Evolutionary conservation across 2,113 vertebrate genomes (phyloP).

Genomic region (Salvelinus sp.): DNA sequence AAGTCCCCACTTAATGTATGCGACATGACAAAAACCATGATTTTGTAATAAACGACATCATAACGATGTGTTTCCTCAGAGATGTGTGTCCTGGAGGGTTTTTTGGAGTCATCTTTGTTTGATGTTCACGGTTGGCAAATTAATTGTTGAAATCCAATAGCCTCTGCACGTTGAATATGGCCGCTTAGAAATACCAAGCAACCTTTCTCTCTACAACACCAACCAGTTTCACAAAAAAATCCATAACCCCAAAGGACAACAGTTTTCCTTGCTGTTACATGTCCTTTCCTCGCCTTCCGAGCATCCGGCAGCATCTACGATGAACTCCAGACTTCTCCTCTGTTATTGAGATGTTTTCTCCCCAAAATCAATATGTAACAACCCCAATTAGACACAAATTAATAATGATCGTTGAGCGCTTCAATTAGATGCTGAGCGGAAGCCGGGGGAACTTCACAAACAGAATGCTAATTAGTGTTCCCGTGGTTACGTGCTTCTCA

Average conservation of each 20-base stretch:
- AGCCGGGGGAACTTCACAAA: constrained; percentile 34
- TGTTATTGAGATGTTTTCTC: constrained; percentile 32
- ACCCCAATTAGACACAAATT: constrained; percentile 51
- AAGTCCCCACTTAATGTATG: no score
- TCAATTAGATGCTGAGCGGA: constrained; percentile 42
- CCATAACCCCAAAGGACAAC: not conserved
- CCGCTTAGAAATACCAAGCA: no score
- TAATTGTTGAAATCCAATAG: no score
- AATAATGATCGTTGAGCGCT: constrained; percentile 48
- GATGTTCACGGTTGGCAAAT: no score
- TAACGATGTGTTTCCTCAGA: no score
- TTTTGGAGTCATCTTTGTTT: no score
- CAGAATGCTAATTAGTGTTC: constrained; percentile 44
- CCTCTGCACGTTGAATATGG: no score
- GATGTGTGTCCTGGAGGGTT: no score
- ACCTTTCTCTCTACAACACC: not conserved
- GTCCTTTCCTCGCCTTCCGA: not conserved
- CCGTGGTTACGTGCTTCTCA: constrained; percentile 25
- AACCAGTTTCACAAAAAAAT: not conserved
- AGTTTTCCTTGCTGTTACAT: not conserved
- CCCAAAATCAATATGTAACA: constrained; percentile 44
- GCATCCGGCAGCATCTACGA: not conserved
- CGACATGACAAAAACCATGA: no score
- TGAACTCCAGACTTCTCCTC: constrained; percentile 5
- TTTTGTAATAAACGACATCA: no score